Evolutionary conservation across 1,140 invertebrate species (phyloP), one percentile per base, ranked within the genome.

Genomic region (Diplogasteroides magnus): DNA sequence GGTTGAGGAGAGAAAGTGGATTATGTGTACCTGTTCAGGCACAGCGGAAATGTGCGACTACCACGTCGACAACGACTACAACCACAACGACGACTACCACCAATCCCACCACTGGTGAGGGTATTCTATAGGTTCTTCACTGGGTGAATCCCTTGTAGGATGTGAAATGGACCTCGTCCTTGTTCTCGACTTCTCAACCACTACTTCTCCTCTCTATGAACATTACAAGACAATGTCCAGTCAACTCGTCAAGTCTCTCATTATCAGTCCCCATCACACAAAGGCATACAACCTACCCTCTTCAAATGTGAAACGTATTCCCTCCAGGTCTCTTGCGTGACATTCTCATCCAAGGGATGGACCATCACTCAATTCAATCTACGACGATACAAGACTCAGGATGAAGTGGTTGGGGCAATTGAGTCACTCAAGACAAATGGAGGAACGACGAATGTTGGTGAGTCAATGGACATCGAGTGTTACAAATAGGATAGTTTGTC

Each of bases 141-240:
- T 64, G 13, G 26, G 27, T 14, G 14, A 31, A 29, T 60, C 31
- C 2, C 26, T 73, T 73, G 57, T 64, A 74, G 68, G 77, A 6
- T 78, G 77, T 60, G 77, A 78, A 60, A 61, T 79, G 48, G 80
- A 81, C 60, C 61, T 80, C 3, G 78, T 81, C 25, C 74, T 81
- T 3, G 79, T 80, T 15, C 58, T 80, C 26, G 79, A 80, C 69
- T 82, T 82, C 64, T 80, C 79, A 2, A 82, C 79, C 26, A 80
- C 79, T 2, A 80, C 79, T 13, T 61, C 64, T 37, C 78, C 78
- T 15, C 74, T 80, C 48, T 82, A 80, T 62, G 67, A 74, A 31
- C 57, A 74, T 13, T 80, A 80, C 65, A 76, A 73, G 26, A 32
- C 31, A 14, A 29, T 80, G 60, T 78, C 77, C 25, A 69, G 69